phyloP scores from a whole-genome alignment of 2,888 invertebrate genomes.

The Myathropa florea region DNA sequence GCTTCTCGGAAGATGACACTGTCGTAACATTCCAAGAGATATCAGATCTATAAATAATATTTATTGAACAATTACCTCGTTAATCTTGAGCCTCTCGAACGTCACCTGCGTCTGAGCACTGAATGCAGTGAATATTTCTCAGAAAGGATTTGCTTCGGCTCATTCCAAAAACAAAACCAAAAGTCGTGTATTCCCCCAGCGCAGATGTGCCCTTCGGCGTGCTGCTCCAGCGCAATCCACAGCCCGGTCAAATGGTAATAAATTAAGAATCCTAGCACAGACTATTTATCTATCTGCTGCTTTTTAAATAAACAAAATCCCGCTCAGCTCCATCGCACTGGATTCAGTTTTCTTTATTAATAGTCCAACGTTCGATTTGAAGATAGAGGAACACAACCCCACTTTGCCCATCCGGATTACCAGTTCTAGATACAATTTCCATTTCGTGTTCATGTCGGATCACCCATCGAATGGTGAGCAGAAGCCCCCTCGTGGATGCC shows the following conservation, averaged over 20 bases:
- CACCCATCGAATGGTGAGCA: slow-evolving; percentile 47
- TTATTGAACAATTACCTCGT: slow-evolving; percentile 23
- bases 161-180: neutral
- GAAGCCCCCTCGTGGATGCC: slow-evolving; percentile 10
- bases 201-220: slow-evolving; percentile 23
- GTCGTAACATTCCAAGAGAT: neutral
- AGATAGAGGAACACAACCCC: slow-evolving; percentile 57
- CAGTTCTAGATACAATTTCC: slow-evolving; percentile 52
- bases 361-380: slow-evolving; percentile 45
- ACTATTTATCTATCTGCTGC: slow-evolving; percentile 59
- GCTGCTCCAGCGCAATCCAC: slow-evolving; percentile 20
- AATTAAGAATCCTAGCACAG: slow-evolving; percentile 56
- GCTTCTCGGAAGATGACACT: too few species aligned
- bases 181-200: neutral
- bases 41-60: neutral
- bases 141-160: slow-evolving; percentile 33
- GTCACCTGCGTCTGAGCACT: slow-evolving; percentile 15
- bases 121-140: neutral
- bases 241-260: slow-evolving; percentile 58
- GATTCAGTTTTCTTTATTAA: slow-evolving; percentile 50
- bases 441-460: slow-evolving; percentile 65
- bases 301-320: slow-evolving; percentile 61
- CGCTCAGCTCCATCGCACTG: slow-evolving; percentile 8
- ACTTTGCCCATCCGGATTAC: slow-evolving; percentile 56
- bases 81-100: slow-evolving; percentile 34